These are phyloP conservation scores for Drosophila melanica DNA, from an alignment of 1,140 invertebrate species.

Conservation along the genomic window DNA sequence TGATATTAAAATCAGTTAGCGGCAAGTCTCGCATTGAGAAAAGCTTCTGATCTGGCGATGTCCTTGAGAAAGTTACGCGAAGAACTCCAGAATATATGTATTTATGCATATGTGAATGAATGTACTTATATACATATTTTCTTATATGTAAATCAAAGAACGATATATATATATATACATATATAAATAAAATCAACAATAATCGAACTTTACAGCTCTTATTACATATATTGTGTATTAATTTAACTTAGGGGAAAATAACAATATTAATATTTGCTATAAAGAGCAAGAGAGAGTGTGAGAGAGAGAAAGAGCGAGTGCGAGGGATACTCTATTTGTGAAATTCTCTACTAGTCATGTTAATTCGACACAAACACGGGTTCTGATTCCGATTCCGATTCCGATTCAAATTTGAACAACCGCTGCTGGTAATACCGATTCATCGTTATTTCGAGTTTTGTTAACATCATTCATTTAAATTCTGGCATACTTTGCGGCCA, in stretches of 20 bases:
- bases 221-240: not conserved
- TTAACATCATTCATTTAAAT: too few relatives aligned
- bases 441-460: too few relatives aligned
- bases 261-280: too few relatives aligned
- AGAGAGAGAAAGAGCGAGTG: too few relatives aligned
- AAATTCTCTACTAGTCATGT: too few relatives aligned
- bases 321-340: too few relatives aligned
- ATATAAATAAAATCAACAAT: not conserved
- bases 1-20: conserved; percentile 65
- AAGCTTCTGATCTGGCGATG: conserved; percentile 12
- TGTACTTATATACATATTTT: conserved; percentile 22
- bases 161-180: conserved; percentile 31
- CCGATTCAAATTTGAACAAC: too few relatives aligned
- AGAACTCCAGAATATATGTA: conserved; percentile 26
- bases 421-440: too few relatives aligned
- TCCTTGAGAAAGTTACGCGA: conserved; percentile 19
- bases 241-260: not conserved
- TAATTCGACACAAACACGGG: too few relatives aligned
- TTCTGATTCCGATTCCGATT: too few relatives aligned
- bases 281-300: too few relatives aligned
- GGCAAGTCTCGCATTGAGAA: conserved; percentile 28
- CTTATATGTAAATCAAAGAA: conserved; percentile 21
- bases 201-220: not conserved
- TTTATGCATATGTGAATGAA: conserved; percentile 9
- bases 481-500: too few relatives aligned